Base-by-base conservation (phyloP, 2,113 vertebrate genomes). In the Montifringilla adamsi region DNA sequence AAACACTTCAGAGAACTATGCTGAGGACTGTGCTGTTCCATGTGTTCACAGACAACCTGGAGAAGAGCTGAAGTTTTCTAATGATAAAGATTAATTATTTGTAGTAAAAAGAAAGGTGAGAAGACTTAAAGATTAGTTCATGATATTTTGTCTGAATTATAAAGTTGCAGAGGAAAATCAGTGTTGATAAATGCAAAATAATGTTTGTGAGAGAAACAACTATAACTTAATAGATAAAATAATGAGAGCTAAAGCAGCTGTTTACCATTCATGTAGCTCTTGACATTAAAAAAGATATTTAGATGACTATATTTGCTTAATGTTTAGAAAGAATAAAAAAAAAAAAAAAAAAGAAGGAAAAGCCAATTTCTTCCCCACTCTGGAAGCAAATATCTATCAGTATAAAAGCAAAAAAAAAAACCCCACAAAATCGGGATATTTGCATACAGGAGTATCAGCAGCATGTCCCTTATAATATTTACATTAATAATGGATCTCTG, bases 311-410 rank as follows among this genome's bases (percentile, higher is more conserved):
- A 82, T 68, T 69, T 80, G 7, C 20, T 56, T 28, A 41, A 73
- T 53, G 10, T 52, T 86, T 20, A 31, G 33, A 31, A 56, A 19
- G 17, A 88, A 56, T 68, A 12, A 39, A 37, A 64, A 28, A 35
- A 66, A 37, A 64, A 28, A 35, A 66, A 30, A 22, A 37, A 20
- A 43, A 8, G 7, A 37, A 37, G 21, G 59, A 41, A 86, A 90
- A 52, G 6, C 1, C 33, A 13, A 3, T 30, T 43, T 30, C 7
- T 3, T 5, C 3, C 6, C 2, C 14, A 3, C 7, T n/a, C 11
- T 24, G 15, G 18, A 70, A 79, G 35, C 0, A 0, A 13, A 63
- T 10, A 43, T 18, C 13, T 59, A 22, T 35, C 10, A 46, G 9
- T 47, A 58, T 33, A 46, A 69, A 63, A 75, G 4, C 37, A 76